Conservation (phyloP, 2,797 vertebrate genomes). For the Miichthys miiuy region DNA sequence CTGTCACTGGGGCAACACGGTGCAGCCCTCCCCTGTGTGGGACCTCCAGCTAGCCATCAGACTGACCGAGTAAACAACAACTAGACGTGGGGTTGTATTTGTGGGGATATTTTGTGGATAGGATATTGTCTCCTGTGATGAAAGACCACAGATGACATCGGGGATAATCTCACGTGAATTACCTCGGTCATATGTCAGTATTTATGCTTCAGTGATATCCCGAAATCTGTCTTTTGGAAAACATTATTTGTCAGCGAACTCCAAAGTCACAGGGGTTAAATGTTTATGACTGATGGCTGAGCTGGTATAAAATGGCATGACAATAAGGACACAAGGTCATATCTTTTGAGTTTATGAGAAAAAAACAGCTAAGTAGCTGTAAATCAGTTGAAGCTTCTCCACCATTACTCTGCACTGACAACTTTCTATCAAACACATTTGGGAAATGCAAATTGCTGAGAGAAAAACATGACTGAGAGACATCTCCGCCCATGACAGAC, state of each 20-base stretch:
- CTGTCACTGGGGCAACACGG: conserved; percentile 63
- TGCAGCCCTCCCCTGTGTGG: conserved; percentile 67
- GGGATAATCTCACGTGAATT: conserved; percentile 57
- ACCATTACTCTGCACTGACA: conserved; percentile 19
- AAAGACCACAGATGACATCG: conserved; percentile 40
- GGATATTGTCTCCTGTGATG: conserved; percentile 55
- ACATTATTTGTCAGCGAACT: conserved; percentile 10
- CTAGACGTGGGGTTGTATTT: conserved; percentile 67
- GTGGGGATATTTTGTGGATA: conserved; percentile 21
- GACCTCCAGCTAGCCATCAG: conserved; percentile 68
- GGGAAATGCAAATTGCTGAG: conserved; percentile 65
- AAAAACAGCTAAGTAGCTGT: conserved; percentile 8
- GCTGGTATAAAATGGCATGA: conserved; percentile 12
- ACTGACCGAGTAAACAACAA: conserved; percentile 82
- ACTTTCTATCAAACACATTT: conserved; percentile 59
- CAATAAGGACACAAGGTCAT: not conserved
- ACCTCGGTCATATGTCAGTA: conserved; percentile 49
- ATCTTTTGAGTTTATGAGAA: conserved; percentile 5
- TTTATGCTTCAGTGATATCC: conserved; percentile 48
- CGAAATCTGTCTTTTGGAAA: conserved; percentile 54
- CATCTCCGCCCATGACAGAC: conserved; percentile 62
- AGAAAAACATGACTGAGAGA: conserved; percentile 59
- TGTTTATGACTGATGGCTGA: conserved; percentile 18
- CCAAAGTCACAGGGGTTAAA: conserved; percentile 13
- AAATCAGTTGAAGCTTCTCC: conserved; percentile 19